Conservation (phyloP, 2,797 vertebrate genomes). For the Neosilurus mollespiculum region DNA sequence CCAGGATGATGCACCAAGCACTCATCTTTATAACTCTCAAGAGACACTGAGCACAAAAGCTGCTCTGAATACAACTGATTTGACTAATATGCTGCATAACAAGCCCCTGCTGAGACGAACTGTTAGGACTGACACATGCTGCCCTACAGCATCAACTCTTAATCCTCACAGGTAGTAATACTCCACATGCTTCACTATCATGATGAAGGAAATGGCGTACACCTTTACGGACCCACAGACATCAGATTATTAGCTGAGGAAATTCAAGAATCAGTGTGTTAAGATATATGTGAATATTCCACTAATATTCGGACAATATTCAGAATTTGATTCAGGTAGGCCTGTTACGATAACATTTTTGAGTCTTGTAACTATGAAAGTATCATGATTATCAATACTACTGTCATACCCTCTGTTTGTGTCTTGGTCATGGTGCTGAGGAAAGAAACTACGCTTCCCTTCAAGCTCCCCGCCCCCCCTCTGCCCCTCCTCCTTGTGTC, state of each 20-base stretch:
- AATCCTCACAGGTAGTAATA: background rate
- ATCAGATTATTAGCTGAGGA: background rate
- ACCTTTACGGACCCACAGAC: background rate
- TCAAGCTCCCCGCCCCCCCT: no score
- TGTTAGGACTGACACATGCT: background rate
- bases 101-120: background rate
- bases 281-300: no score
- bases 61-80: background rate
- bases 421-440: no score
- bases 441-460: no score
- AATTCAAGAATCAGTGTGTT: no score
- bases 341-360: no score
- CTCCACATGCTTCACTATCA: background rate
- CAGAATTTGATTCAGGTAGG: no score
- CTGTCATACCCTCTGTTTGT: no score
- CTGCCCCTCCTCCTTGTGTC: no score
- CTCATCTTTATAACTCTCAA: background rate
- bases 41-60: background rate
- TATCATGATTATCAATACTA: no score
- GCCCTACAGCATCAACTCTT: background rate
- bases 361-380: no score
- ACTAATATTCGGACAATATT: no score
- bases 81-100: constrained; percentile 8
- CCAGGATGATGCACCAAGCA: background rate
- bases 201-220: background rate